Evolutionary conservation across 1,140 invertebrate species (phyloP), one percentile per base, ranked within the genome.

Genomic region (Bombus soroeensis): DNA sequence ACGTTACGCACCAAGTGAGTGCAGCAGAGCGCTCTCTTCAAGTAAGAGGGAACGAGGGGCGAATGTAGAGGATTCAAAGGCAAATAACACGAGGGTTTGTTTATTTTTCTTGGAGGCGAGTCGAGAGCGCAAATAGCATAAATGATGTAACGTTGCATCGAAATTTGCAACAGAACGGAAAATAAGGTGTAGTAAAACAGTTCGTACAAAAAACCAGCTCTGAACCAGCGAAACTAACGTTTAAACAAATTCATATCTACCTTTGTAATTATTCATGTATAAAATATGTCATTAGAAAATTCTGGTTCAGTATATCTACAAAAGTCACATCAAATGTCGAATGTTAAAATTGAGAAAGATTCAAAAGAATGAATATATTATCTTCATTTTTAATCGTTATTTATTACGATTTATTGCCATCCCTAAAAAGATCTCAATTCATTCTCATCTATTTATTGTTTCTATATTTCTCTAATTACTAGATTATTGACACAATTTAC

Each of bases 51-150:
- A 32, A 22, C 37, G 34, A 73, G 70, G 12, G 10, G 8, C 18
- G 18, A 73, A 71, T n/a, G 78, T 22, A 25, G 10, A 57, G 22
- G 10, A 12, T 59, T 37, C n/a, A 39, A 81, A 73, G 12, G 70
- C 13, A 25, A 18, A 13, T 41, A 43, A 41, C 37, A 32, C 47
- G 6, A 2, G 37, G 13, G n/a, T 2, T 6, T 73, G 79, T 73
- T 81, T 81, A 72, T 59, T 43, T 81, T 73, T 73, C 70, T 81
- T 73, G 28, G n/a, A 64, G 28, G 10, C 39, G 25, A n/a, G 53
- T 64, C 28, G 25, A n/a, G n/a, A 72, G 34, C 22, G 37, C 53
- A 73, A 81, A 81, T 81, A 73, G 57, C 37, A 41, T 62, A 43
- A 73, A 81, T 43, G 59, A 73, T 73, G 64, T 73, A 81, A 64